Evolutionary conservation across 2,797 vertebrate species (phyloP).

Genomic region (Tragelaphus eurycerus): DNA sequence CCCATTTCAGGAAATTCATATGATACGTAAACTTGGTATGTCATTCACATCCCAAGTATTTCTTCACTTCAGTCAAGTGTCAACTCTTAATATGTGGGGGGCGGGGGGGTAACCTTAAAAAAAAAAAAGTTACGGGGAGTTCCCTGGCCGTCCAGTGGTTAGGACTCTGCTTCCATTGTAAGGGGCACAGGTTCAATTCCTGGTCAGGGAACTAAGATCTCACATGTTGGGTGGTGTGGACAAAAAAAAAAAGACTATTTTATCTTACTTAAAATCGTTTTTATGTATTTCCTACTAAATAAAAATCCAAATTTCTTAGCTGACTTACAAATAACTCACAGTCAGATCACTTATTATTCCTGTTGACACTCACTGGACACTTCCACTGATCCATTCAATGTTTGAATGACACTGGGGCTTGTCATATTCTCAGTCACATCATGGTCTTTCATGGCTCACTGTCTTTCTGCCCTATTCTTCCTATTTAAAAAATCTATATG

Average conservation of each 20-base stretch:
- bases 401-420: not conserved
- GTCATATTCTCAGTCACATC: not conserved
- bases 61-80: not conserved
- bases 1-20: not conserved
- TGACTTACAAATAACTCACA: not conserved
- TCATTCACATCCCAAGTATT: not conserved
- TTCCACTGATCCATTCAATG: not conserved
- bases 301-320: not conserved
- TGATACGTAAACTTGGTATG: not conserved
- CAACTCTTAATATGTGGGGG: not conserved
- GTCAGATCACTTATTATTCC: not conserved
- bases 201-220: not conserved
- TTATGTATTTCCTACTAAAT: not conserved
- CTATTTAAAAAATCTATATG: too few species aligned
- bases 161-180: not conserved
- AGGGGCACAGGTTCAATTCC: too few species aligned
- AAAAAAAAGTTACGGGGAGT: not conserved
- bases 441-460: not conserved
- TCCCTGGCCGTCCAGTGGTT: not conserved
- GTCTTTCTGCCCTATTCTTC: not conserved
- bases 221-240: not conserved
- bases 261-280: not conserved
- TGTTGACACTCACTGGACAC: accelerated
- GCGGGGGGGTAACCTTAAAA: not conserved
- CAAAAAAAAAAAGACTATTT: not conserved